A percentile compares a stretch with the other conserved stretches of the same genome.
phyloP scores from a whole-genome alignment of 1,140 invertebrate species.

The Drosophila pseudoananassae region DNA sequence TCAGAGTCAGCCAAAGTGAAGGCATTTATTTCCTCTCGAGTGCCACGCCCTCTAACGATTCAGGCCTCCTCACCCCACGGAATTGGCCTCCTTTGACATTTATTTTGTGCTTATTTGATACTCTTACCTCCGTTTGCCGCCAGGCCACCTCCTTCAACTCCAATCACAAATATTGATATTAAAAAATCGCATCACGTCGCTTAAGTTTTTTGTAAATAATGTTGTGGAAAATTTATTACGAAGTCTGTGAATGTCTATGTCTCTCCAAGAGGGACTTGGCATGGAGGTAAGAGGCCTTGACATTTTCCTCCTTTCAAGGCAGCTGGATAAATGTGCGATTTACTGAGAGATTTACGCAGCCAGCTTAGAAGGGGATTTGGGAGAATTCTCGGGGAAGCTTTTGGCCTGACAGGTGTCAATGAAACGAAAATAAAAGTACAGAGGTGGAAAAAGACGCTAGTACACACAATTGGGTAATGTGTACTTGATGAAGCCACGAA shows the following conservation, averaged over 20 bases:
- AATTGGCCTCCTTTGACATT: constrained; percentile 72
- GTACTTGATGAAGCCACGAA: constrained; percentile 10
- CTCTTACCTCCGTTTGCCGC: constrained; percentile 36
- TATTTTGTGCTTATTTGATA: constrained; percentile 74
- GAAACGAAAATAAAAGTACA: constrained; percentile 15
- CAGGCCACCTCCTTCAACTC: constrained; percentile 7
- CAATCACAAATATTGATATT: constrained; percentile 73
- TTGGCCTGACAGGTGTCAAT: constrained; percentile 51
- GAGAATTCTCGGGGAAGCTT: constrained; percentile 16
- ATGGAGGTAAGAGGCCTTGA: constrained; percentile 15
- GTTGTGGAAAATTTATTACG: constrained; percentile 78
- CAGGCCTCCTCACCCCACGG: not conserved
- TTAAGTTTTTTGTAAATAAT: constrained; percentile 76
- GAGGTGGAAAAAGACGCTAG: constrained; percentile 6
- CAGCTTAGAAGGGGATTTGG: constrained; percentile 32
- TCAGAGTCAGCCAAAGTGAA: constrained; percentile 42
- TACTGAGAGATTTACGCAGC: constrained; percentile 51
- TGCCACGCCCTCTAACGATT: constrained; percentile 52
- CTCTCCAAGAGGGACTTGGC: constrained; percentile 12
- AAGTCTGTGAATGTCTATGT: constrained; percentile 30
- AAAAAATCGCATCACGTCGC: constrained; percentile 79
- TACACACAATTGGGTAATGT: not conserved
- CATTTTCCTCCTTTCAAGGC: constrained; percentile 21
- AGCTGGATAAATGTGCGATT: constrained; percentile 73
- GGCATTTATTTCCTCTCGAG: constrained; percentile 1